Conservation (phyloP, 2,797 vertebrate genomes). For the Manis crassicaudata region DNA sequence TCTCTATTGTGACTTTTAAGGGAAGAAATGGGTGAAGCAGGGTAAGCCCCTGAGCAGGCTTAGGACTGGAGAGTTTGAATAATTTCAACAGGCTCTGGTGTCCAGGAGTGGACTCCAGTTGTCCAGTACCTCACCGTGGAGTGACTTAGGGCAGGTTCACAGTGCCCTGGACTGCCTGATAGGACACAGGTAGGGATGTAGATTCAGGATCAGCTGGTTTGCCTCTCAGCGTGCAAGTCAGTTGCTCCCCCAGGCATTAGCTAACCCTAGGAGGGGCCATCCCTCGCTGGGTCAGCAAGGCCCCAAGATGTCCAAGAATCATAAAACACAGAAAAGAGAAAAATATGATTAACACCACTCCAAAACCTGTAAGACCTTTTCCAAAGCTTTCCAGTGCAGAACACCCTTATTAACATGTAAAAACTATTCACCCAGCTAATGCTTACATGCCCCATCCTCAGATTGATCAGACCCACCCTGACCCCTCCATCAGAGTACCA, state of each 20-base stretch:
- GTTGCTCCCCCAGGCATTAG: slow-evolving; percentile 5
- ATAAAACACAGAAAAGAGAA: not conserved
- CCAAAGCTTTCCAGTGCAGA: not conserved
- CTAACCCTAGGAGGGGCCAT: not conserved
- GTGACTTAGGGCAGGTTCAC: not conserved
- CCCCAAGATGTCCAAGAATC: not conserved
- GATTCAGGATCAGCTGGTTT: not conserved
- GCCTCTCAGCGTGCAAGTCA: slow-evolving; percentile 9
- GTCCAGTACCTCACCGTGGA: not conserved
- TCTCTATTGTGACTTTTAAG: not conserved
- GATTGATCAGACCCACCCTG: not conserved
- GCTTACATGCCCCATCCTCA: not conserved
- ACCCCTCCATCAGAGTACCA: not conserved
- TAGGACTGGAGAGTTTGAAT: not conserved
- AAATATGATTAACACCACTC: not conserved
- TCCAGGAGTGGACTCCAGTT: not conserved
- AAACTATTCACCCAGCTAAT: slow-evolving; percentile 4
- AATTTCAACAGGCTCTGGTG: not conserved
- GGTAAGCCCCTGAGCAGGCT: not conserved
- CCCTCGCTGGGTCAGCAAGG: not conserved
- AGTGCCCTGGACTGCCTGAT: not conserved
- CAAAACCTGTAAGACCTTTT: not conserved
- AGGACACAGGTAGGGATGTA: not conserved
- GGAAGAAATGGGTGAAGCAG: not conserved
- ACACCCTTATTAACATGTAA: not conserved